Base-by-base conservation (phyloP, 2,113 vertebrate species). In the Tragelaphus scriptus region DNA sequence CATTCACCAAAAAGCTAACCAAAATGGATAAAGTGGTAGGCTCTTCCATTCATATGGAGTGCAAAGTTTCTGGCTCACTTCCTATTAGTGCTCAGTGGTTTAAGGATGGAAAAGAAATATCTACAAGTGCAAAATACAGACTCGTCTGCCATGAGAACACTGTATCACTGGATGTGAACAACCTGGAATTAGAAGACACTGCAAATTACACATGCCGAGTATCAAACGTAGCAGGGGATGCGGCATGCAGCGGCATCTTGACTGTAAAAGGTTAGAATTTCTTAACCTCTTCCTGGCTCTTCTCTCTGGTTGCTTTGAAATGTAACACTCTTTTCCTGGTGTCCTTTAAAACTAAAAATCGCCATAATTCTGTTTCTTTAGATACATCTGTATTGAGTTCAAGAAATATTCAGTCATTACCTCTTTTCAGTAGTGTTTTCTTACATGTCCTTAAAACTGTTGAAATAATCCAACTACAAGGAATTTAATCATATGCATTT, bases 1-100 rank as follows among this genome's bases (percentile, higher is more conserved):
- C 99, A 63, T 99, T 99, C 99, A 99, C 98, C 95, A 99, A 99
- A 99, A 99, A 99, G 36, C 98, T 99, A 95, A 98, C 97, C 87
- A 99, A 99, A 97, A 99, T 99, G 99, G 99, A 99, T 95, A 99
- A 99, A 65, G 79, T 99, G 97, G 75, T 99, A 92, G 99, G 99
- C 88, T 99, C 99, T 92, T 99, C 99, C 98, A 98, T 99, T 90
- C 99, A 99, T 96, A 99, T 99, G 98, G 99, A 99, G 88, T 99
- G 99, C 97, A 99, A 99, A 98, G 99, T 99, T 97, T 99, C 99
- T 91, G 99, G 99, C 47, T 99, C 99, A 56, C 99, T 99, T n/a
- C 99, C 99, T 12, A 99, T 99, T 96, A 98, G 97, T 98, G 99
- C 99, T 97, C 99, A 99, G 90, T 99, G 99, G 99, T 99, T 99